These are phyloP conservation scores for Phataginus tetradactyla DNA, from an alignment of 2,797 vertebrate genomes.

Conservation along the genomic window DNA sequence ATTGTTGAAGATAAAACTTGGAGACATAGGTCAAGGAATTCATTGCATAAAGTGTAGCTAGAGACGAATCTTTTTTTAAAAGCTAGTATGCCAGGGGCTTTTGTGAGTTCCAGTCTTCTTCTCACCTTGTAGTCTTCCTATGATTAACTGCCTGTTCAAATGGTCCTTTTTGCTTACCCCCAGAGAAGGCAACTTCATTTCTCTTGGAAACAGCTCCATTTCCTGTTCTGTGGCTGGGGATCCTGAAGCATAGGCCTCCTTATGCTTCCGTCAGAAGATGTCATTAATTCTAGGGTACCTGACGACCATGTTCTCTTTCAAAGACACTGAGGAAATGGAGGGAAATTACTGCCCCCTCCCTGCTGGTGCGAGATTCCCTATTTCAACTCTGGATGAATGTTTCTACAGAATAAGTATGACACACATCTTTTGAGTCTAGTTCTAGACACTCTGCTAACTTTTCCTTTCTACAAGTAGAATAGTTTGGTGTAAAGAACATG, in stretches of 20 bases:
- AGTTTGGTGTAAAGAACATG: neutral
- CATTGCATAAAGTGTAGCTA: neutral
- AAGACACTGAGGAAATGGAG: neutral
- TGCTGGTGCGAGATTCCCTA: neutral
- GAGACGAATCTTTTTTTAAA: slow-evolving; percentile 34
- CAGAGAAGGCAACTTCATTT: slow-evolving; percentile 48
- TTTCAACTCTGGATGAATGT: slow-evolving; percentile 33
- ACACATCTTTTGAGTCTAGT: neutral
- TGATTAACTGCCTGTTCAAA: slow-evolving; percentile 56
- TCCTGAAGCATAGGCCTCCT: neutral
- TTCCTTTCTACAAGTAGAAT: neutral
- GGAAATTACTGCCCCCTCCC: neutral
- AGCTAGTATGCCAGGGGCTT: slow-evolving; percentile 6
- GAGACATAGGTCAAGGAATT: slow-evolving; percentile 13
- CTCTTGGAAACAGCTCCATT: slow-evolving; percentile 66
- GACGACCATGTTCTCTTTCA: slow-evolving; percentile 51
- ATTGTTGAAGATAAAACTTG: slow-evolving; percentile 48
- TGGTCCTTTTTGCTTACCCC: neutral
- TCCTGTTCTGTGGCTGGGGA: slow-evolving; percentile 47
- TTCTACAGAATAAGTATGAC: neutral
- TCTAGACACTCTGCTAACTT: neutral
- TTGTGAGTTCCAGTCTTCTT: slow-evolving; percentile 44
- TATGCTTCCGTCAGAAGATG: slow-evolving; percentile 29
- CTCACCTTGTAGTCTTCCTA: slow-evolving; percentile 27
- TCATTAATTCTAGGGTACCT: slow-evolving; percentile 48